Conservation (phyloP, 2,113 vertebrate genomes). For the Cichladusa arquata region DNA sequence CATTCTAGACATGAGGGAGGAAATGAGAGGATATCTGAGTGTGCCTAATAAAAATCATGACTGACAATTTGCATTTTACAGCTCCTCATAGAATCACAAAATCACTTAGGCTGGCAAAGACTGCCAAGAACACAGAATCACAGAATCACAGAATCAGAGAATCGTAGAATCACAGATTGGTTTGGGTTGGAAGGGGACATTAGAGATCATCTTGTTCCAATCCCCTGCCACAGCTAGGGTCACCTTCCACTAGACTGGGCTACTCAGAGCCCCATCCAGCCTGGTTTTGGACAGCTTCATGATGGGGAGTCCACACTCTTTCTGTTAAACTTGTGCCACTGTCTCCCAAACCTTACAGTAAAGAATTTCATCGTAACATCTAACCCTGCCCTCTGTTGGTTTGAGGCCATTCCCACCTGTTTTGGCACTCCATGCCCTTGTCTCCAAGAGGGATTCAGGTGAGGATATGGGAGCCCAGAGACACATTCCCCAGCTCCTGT, state of each 20-base stretch:
- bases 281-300: not conserved
- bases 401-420: not conserved
- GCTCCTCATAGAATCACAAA: not conserved
- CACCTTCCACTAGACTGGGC: not conserved
- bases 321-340: not conserved
- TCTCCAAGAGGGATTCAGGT: not conserved
- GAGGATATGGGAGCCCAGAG: not conserved
- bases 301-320: not conserved
- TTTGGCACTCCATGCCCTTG: not conserved
- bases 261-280: not conserved
- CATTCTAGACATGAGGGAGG: not conserved
- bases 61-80: not conserved
- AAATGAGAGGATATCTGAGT: not conserved
- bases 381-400: not conserved
- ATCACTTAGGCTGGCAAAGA: not conserved
- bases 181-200: not conserved
- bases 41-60: not conserved
- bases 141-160: not conserved
- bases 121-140: not conserved
- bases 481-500: not conserved
- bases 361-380: not conserved
- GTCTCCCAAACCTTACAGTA: not conserved
- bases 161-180: not conserved
- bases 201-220: not conserved
- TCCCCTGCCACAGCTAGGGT: not conserved